These are phyloP conservation scores for Coecobrya sp. DNA, from an alignment of 2,888 invertebrate species.

Conservation along the genomic window DNA sequence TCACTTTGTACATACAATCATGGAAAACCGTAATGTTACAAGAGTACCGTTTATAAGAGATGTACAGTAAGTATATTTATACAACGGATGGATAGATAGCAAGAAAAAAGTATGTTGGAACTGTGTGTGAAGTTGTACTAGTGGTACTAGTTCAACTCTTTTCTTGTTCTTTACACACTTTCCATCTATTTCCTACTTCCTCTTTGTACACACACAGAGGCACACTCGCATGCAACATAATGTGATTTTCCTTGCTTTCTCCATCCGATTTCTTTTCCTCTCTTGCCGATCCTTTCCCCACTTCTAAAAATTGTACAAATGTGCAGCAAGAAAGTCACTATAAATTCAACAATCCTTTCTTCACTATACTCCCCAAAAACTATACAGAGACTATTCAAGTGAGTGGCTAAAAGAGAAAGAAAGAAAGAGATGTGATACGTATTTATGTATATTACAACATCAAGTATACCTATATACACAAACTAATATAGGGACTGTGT, in stretches of 20 bases:
- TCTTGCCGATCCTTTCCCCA: constrained; percentile 1
- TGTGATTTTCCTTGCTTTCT: constrained; percentile 76
- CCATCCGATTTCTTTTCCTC: constrained; percentile 61
- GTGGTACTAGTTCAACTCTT: constrained; percentile 43
- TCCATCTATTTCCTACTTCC: constrained; percentile 73
- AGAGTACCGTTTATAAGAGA: background rate
- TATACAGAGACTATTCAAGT: constrained; percentile 14
- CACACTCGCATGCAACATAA: constrained; percentile 69
- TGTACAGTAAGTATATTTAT: constrained; percentile 37
- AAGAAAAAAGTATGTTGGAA: constrained; percentile 47
- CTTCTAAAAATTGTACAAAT: background rate
- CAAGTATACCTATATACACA: background rate
- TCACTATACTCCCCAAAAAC: background rate
- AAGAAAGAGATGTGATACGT: background rate
- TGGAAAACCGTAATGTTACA: background rate
- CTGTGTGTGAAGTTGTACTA: constrained; percentile 52
- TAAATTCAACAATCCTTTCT: constrained; percentile 35
- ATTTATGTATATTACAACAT: background rate
- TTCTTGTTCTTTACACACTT: constrained; percentile 65
- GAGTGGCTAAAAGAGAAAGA: background rate
- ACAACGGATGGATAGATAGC: constrained; percentile 55
- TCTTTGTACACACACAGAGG: constrained; percentile 59
- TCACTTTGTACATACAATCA: constrained; percentile 44
- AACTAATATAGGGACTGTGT: no score
- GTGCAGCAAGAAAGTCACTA: constrained; percentile 19